These are phyloP conservation scores for Malurus elegans DNA, from an alignment of 2,113 vertebrate species.

Conservation along the genomic window DNA sequence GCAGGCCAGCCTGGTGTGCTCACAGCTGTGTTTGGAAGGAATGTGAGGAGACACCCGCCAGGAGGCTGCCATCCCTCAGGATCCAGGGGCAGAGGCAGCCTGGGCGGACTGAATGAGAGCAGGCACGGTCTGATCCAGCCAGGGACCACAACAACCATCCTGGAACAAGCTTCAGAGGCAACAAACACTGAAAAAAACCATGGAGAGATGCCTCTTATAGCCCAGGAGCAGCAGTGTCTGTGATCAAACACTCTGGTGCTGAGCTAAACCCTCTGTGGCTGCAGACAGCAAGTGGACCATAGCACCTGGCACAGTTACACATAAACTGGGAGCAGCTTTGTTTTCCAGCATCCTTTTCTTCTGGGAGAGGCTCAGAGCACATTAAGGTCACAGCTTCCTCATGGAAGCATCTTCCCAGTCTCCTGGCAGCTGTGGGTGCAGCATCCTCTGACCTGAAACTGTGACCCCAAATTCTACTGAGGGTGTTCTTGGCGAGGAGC, in stretches of 20 bases:
- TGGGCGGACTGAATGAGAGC: neutral
- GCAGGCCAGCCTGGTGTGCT: neutral
- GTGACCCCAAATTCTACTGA: neutral
- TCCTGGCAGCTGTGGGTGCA: neutral
- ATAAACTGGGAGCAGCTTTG: neutral
- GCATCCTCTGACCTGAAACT: neutral
- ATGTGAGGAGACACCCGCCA: too few species aligned
- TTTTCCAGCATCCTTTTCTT: neutral
- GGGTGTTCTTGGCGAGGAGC: neutral
- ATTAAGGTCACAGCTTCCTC: neutral
- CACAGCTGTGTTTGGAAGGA: neutral
- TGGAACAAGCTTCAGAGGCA: neutral
- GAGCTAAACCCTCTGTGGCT: neutral
- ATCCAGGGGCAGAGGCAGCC: neutral
- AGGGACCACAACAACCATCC: neutral
- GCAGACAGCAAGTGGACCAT: neutral
- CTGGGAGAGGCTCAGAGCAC: neutral
- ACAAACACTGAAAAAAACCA: too few species aligned
- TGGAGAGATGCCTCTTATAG: neutral
- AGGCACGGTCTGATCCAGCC: neutral
- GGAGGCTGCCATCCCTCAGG: neutral
- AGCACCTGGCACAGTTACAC: neutral
- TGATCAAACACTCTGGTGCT: neutral
- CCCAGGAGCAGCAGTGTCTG: neutral
- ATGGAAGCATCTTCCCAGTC: neutral